These are phyloP conservation scores for Amblyraja radiata DNA, from an alignment of 2,797 vertebrate genomes.

Conservation along the genomic window DNA sequence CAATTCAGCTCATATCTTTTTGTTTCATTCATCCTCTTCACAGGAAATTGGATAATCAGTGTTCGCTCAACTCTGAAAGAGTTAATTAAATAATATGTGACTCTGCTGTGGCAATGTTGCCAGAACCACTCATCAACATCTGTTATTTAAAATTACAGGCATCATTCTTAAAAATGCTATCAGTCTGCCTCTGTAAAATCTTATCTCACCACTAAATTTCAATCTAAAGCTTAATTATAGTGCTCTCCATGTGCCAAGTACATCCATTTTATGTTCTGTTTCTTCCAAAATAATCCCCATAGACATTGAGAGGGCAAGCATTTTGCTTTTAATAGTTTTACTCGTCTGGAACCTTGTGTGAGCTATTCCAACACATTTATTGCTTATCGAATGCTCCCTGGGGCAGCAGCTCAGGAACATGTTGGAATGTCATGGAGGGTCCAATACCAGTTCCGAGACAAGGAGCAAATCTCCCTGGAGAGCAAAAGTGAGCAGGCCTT, in stretches of 20 bases:
- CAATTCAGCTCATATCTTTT: not conserved
- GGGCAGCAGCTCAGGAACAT: slow-evolving; percentile 49
- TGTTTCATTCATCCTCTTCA: not conserved
- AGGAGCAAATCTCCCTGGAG: slow-evolving; percentile 51
- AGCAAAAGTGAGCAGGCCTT: slow-evolving; percentile 49
- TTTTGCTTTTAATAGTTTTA: slow-evolving; percentile 28
- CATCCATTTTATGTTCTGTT: not conserved
- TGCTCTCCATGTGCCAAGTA: not conserved
- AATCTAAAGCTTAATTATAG: slow-evolving; percentile 20
- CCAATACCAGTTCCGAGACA: slow-evolving; percentile 49
- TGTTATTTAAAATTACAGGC: slow-evolving; percentile 5
- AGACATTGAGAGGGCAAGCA: slow-evolving; percentile 11
- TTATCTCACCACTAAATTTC: slow-evolving; percentile 20
- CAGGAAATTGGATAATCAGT: not conserved
- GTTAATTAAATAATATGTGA: not conserved
- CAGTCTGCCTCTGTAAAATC: not conserved
- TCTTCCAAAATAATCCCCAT: not conserved
- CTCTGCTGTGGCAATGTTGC: not conserved
- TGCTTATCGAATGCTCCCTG: slow-evolving; percentile 58
- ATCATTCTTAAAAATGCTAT: slow-evolving; percentile 30
- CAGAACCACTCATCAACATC: not conserved
- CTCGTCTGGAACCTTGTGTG: not conserved
- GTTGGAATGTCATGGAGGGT: slow-evolving; percentile 45
- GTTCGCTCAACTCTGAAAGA: not conserved
- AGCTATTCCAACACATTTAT: slow-evolving; percentile 41